phyloP scores from a whole-genome alignment of 2,797 vertebrate genomes.

The Fratercula arctica region DNA sequence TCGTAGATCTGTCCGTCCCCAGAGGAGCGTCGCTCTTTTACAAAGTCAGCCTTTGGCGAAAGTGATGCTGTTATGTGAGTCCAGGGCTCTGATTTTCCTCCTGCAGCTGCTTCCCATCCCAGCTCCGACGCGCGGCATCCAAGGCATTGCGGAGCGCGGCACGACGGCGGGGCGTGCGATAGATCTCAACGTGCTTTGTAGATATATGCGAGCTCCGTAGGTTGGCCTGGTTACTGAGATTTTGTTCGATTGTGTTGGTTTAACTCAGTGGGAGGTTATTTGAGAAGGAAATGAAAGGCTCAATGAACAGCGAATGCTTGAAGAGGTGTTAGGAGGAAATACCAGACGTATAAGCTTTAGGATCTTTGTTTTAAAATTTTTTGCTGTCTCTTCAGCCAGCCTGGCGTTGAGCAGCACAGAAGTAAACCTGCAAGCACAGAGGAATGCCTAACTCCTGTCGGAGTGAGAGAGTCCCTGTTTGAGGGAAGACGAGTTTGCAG shows the following conservation, averaged over 20 bases:
- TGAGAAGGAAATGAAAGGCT: conserved; percentile 53
- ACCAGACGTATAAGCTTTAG: background rate
- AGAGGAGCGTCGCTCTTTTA: background rate
- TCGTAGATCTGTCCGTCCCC: background rate
- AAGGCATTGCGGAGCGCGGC: background rate
- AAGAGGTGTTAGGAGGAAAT: conserved; percentile 47
- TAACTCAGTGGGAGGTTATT: conserved; percentile 58
- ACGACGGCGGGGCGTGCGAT: rapidly evolving
- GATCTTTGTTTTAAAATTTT: background rate
- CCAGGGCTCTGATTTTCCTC: background rate
- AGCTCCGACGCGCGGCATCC: rapidly evolving
- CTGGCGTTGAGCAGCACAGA: background rate
- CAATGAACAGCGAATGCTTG: background rate
- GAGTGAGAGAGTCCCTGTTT: background rate
- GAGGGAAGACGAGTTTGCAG: background rate
- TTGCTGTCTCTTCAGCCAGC: background rate
- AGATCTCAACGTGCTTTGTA: background rate
- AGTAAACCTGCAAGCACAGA: background rate
- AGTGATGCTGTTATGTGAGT: rapidly evolving
- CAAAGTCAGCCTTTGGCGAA: background rate
- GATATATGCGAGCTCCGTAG: background rate
- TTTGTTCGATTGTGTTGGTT: conserved; percentile 37
- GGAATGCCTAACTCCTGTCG: background rate
- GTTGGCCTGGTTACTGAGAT: conserved; percentile 4
- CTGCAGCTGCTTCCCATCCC: background rate